Percentiles rank a stretch among this genome's conserved stretches.
Conservation (phyloP, 2,113 vertebrate genomes). For the Dinomys branickii region DNA sequence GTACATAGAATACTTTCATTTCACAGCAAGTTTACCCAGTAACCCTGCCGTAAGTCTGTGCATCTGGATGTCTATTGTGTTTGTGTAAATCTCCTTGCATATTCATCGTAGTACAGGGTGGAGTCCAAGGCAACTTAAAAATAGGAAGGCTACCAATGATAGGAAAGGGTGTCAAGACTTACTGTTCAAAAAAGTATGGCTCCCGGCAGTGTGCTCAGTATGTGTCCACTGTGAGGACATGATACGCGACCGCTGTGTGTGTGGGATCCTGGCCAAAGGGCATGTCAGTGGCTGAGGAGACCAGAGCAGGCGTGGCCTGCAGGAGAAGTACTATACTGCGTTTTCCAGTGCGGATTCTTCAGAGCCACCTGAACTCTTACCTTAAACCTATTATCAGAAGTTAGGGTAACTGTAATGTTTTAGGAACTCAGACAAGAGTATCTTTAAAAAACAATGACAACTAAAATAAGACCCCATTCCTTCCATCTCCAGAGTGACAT, state of each 20-base stretch:
- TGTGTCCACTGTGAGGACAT: not conserved
- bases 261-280: not conserved
- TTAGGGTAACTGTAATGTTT: not conserved
- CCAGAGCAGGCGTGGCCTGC: not conserved
- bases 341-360: not conserved
- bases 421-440: not conserved
- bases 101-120: not conserved
- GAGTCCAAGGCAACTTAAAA: not conserved
- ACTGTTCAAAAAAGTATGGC: not conserved
- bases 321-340: accelerated
- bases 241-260: not conserved
- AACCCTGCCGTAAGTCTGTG: not conserved
- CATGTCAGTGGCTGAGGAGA: not conserved
- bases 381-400: not conserved
- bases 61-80: accelerated
- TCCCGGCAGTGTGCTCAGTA: not conserved
- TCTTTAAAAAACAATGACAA: not conserved
- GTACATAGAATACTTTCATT: not conserved
- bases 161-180: not conserved
- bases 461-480: not conserved
- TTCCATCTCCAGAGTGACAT: too few species aligned
- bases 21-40: not conserved
- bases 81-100: too few species aligned
- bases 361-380: not conserved
- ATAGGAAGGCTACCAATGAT: not conserved